A percentile compares a stretch with the other conserved stretches of the same genome.
These are phyloP conservation scores for Drosophila sproati DNA, from an alignment of 1,140 invertebrate genomes.

Conservation along the genomic window DNA sequence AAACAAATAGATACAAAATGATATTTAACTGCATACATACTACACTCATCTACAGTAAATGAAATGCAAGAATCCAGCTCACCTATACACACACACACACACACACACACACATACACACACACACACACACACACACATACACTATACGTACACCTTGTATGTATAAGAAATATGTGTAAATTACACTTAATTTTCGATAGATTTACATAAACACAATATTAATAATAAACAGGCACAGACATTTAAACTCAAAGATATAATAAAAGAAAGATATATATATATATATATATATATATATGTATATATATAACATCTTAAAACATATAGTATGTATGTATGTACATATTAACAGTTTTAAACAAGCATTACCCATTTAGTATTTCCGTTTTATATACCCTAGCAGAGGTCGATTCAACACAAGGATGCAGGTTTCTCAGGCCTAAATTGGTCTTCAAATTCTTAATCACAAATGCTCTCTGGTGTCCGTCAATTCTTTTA, in stretches of 20 bases:
- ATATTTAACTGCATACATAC: constrained; percentile 58
- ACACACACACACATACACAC: constrained; percentile 22
- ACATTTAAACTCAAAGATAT: constrained; percentile 18
- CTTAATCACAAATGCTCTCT: neutral
- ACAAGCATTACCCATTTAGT: neutral
- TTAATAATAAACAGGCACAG: constrained; percentile 8
- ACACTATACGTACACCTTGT: constrained; percentile 10
- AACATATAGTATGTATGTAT: constrained; percentile 3
- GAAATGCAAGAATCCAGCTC: constrained; percentile 34
- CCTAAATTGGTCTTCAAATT: neutral
- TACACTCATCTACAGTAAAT: constrained; percentile 44
- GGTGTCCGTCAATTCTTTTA: neutral
- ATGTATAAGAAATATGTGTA: constrained; percentile 41
- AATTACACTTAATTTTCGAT: constrained; percentile 74
- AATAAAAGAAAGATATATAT: too few species aligned
- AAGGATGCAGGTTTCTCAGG: neutral
- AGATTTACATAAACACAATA: constrained; percentile 70
- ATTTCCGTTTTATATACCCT: constrained; percentile 3
- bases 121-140: constrained; percentile 13
- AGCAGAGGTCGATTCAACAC: constrained; percentile 14
- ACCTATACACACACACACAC: constrained; percentile 27
- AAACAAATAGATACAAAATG: constrained; percentile 67
- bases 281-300: neutral
- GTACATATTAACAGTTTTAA: constrained; percentile 29
- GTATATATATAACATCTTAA: neutral